A percentile compares a stretch with the other conserved stretches of the same genome.
Conservation (phyloP, 2,113 vertebrate species). For the Perccottus glenii region DNA sequence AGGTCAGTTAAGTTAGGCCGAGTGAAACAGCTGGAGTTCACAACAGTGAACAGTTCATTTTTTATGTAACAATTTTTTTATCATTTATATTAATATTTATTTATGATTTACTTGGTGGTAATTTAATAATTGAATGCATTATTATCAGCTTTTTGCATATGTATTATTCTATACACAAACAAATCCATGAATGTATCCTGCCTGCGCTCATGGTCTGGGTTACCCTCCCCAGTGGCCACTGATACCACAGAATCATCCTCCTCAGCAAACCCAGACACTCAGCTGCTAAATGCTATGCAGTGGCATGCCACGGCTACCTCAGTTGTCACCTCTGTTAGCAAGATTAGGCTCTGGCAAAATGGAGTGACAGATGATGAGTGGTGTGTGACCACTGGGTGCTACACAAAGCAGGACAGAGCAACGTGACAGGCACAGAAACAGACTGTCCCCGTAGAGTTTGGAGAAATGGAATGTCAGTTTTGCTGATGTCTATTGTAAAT, state of each 20-base stretch:
- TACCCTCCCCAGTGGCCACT: conserved; percentile 36
- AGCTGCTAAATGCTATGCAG: conserved; percentile 46
- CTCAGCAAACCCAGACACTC: conserved; percentile 50
- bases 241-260: conserved; percentile 54
- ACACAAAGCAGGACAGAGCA: conserved; percentile 30
- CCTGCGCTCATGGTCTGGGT: conserved; percentile 3
- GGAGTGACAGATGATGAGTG: conserved; percentile 60
- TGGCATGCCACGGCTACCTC: conserved; percentile 56
- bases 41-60: too few species aligned
- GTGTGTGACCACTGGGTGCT: conserved; percentile 50
- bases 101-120: too few species aligned
- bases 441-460: conserved; percentile 27
- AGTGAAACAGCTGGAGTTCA: conserved; percentile 2
- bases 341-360: conserved; percentile 54
- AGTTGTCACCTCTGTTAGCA: conserved; percentile 63
- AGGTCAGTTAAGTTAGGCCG: conserved; percentile 24
- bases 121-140: too few species aligned
- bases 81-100: too few species aligned
- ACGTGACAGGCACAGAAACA: conserved; percentile 23
- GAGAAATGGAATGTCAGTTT: conserved; percentile 60
- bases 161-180: neutral
- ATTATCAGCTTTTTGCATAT: neutral
- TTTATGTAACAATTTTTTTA: neutral
- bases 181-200: conserved; percentile 5
- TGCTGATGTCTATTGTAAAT: conserved; percentile 70